Percentiles rank a stretch among this genome's conserved stretches.
These are phyloP conservation scores for Dryoscopus gambensis DNA, from an alignment of 2,113 vertebrate genomes.

Conservation along the genomic window DNA sequence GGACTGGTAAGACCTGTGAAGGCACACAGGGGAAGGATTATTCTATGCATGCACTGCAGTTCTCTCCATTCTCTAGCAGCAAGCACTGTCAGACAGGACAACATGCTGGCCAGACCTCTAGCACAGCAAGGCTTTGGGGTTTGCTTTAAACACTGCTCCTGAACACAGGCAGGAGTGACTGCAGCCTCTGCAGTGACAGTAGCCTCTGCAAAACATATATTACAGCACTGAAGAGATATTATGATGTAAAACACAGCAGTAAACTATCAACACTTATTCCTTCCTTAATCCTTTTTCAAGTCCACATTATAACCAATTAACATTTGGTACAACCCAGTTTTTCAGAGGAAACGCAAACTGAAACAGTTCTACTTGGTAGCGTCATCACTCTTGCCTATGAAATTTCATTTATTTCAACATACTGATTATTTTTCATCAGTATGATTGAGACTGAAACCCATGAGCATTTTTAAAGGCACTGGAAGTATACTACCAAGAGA, in stretches of 20 bases:
- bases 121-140: neutral
- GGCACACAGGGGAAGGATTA: neutral
- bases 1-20: neutral
- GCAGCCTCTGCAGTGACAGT: neutral
- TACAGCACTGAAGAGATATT: neutral
- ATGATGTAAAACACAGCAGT: neutral
- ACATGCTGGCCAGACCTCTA: neutral
- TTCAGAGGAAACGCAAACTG: neutral
- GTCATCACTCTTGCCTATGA: neutral
- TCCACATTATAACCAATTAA: neutral
- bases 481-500: neutral
- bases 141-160: neutral
- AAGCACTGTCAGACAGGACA: neutral
- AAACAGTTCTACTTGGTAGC: neutral
- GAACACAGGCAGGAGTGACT: neutral
- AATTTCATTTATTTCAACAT: neutral
- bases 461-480: neutral
- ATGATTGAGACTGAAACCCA: too few species aligned
- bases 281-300: neutral
- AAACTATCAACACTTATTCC: neutral
- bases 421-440: neutral
- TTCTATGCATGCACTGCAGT: rapidly evolving
- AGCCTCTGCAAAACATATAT: neutral
- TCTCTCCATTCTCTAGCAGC: neutral
- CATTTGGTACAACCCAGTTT: neutral